A percentile compares a stretch with the other conserved stretches of the same genome.
phyloP scores from a whole-genome alignment of 2,797 vertebrate genomes.

The Acanthornis magna region DNA sequence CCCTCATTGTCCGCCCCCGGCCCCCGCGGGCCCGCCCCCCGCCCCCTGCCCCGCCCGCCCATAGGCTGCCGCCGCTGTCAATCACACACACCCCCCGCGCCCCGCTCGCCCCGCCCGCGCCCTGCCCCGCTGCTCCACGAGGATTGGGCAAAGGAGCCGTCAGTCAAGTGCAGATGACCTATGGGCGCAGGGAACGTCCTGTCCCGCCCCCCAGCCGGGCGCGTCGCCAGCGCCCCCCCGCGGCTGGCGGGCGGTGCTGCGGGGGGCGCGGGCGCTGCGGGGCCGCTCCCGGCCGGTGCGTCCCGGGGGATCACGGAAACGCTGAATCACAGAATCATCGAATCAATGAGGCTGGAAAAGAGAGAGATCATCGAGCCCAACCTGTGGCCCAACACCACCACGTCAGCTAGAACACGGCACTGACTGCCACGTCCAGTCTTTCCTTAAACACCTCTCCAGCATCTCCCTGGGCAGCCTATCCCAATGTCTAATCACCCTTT shows the following conservation, averaged over 20 bases:
- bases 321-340: neutral
- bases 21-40: neutral
- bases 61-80: neutral
- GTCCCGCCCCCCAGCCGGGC: neutral
- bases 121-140: neutral
- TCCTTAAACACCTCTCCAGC: neutral
- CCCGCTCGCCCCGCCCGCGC: neutral
- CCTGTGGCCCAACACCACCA: neutral
- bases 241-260: neutral
- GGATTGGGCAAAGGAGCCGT: rapidly evolving
- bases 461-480: neutral
- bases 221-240: neutral
- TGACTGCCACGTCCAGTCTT: neutral
- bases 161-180: neutral
- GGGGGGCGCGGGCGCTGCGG: neutral
- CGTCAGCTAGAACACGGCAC: neutral
- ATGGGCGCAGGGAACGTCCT: neutral
- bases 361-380: rapidly evolving
- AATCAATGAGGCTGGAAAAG: neutral
- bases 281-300: neutral
- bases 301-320: neutral
- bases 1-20: slow-evolving; percentile 30
- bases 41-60: neutral
- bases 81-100: slow-evolving; percentile 11
- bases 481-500: neutral